Conservation (phyloP, 2,888 invertebrate genomes). For the Lithophane leautieri region DNA sequence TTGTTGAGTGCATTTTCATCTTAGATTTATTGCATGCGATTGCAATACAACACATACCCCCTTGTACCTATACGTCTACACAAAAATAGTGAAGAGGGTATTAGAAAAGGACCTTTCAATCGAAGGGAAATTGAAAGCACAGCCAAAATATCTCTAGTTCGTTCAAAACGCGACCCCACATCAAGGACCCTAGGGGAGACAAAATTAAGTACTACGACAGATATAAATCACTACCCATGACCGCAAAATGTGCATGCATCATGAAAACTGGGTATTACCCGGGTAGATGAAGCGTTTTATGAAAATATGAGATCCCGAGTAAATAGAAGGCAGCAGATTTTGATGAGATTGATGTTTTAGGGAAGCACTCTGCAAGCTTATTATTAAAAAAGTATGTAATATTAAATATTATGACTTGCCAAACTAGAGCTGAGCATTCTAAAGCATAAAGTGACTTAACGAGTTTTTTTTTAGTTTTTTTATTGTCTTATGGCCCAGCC, state of each 20-base stretch:
- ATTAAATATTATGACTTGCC: not conserved
- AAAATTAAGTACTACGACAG: constrained; percentile 54
- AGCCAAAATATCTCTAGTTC: constrained; percentile 49
- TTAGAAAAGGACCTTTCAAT: constrained; percentile 53
- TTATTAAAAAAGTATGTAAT: not conserved
- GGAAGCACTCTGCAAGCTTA: too few species aligned
- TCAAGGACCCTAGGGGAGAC: constrained; percentile 44
- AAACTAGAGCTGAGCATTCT: not conserved
- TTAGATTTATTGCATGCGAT: not conserved
- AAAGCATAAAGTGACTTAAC: too few species aligned
- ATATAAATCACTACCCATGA: constrained; percentile 57
- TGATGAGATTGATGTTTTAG: constrained; percentile 14
- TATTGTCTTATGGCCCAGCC: too few species aligned
- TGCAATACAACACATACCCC: not conserved
- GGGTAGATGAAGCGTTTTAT: constrained; percentile 44
- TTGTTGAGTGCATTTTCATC: too few species aligned
- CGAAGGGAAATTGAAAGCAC: constrained; percentile 54
- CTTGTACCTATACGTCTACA: not conserved
- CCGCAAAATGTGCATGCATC: constrained; percentile 62
- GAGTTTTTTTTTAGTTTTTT: too few species aligned
- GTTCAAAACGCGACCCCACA: constrained; percentile 44
- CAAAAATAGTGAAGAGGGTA: constrained; percentile 33
- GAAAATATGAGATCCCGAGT: constrained; percentile 31
- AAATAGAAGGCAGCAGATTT: not conserved
- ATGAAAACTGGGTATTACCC: constrained; percentile 56